phyloP scores from a whole-genome alignment of 1,140 invertebrate genomes.

The Meloidogyne exigua region DNA sequence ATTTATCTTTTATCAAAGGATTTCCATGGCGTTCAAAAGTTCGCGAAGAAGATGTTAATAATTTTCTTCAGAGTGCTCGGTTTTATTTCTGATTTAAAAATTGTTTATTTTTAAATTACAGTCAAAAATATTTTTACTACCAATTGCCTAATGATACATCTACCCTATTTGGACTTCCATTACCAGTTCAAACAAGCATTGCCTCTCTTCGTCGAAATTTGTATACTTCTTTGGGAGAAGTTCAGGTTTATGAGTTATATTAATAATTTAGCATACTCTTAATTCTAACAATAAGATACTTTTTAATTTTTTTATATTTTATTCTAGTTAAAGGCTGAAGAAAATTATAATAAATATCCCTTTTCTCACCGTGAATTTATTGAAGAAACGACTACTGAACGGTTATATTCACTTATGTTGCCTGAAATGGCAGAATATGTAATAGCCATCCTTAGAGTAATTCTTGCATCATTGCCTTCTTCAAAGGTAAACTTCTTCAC shows the following conservation, averaged over 20 bases:
- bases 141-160: constrained; percentile 51
- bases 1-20: constrained; percentile 7
- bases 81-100: background rate
- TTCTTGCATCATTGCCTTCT: constrained; percentile 92
- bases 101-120: constrained; percentile 14
- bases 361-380: constrained; percentile 58
- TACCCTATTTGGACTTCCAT: constrained; percentile 56
- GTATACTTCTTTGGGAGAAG: constrained; percentile 53
- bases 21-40: constrained; percentile 59
- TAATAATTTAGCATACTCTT: background rate
- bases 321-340: constrained; percentile 52
- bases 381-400: constrained; percentile 48
- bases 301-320: no score
- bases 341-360: constrained; percentile 47
- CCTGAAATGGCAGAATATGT: constrained; percentile 57
- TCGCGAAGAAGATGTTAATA: constrained; percentile 48
- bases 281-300: background rate
- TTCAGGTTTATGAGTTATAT: constrained; percentile 50
- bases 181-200: constrained; percentile 46
- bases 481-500: constrained; percentile 71
- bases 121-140: constrained; percentile 57
- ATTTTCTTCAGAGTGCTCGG: constrained; percentile 52
- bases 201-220: constrained; percentile 55
- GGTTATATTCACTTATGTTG: constrained; percentile 50
- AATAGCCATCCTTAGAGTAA: constrained; percentile 77